phyloP scores from a whole-genome alignment of 2,797 vertebrate species.

The Anabacerthia variegaticeps region DNA sequence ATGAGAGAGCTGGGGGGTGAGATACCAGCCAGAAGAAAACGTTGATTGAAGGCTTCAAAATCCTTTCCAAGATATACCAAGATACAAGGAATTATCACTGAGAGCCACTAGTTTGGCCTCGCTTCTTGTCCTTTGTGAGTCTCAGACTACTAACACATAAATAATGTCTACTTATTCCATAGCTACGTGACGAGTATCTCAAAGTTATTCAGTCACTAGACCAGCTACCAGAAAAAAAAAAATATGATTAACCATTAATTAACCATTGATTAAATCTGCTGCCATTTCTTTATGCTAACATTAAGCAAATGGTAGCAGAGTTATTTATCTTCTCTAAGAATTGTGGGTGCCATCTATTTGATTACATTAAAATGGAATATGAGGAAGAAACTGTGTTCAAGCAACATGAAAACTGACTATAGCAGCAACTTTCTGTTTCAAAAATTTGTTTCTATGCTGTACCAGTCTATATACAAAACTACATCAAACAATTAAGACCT shows the following conservation, averaged over 20 bases:
- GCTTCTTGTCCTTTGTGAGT: rapidly evolving
- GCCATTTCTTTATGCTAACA: background rate
- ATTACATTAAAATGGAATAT: background rate
- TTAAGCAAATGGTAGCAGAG: background rate
- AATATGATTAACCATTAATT: background rate
- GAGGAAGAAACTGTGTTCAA: background rate
- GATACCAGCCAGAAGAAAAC: background rate
- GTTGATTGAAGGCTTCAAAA: background rate
- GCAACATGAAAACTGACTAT: background rate
- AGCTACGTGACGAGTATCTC: background rate
- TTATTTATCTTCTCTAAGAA: background rate
- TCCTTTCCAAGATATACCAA: background rate
- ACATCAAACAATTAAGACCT: background rate
- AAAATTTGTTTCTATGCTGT: background rate
- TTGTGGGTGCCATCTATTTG: background rate
- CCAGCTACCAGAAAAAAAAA: background rate
- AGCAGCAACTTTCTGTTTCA: background rate
- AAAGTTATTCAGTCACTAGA: background rate
- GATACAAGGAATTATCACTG: background rate
- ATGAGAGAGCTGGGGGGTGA: background rate
- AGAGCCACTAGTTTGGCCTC: background rate
- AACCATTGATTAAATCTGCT: background rate
- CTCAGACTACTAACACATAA: background rate
- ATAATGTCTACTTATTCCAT: background rate
- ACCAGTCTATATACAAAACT: background rate